Percentiles rank a stretch among this genome's conserved stretches.
phyloP scores from a whole-genome alignment of 2,797 vertebrate species.

The Sarcoramphus papa region DNA sequence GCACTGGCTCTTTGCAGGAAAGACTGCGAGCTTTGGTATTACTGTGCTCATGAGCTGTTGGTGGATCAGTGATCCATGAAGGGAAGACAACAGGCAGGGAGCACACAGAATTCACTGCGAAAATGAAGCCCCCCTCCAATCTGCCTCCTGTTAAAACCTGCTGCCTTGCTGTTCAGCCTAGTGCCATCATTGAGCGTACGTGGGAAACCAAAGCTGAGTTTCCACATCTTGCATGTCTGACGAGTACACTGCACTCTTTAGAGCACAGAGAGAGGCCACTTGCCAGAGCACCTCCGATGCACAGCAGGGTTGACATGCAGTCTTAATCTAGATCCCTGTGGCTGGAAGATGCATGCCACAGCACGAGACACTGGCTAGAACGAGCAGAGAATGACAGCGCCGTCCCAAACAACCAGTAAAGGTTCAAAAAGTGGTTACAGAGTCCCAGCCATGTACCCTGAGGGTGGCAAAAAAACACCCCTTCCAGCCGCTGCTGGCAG shows the following conservation, averaged over 20 bases:
- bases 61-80: background rate
- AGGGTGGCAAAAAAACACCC: background rate
- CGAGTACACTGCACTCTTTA: background rate
- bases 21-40: background rate
- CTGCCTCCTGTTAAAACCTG: background rate
- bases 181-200: accelerated
- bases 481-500: background rate
- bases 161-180: background rate
- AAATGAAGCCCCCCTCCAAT: background rate
- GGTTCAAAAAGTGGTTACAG: background rate
- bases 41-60: background rate
- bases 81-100: background rate
- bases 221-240: background rate
- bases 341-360: background rate
- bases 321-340: background rate
- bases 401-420: background rate
- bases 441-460: background rate
- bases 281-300: accelerated
- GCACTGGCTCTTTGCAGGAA: background rate
- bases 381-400: background rate
- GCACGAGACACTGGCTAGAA: background rate
- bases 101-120: background rate
- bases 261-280: background rate
- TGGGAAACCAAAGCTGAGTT: background rate
- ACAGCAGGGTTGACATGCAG: background rate